Base-by-base conservation (phyloP, 2,113 vertebrate species). In the Peromyscus leucopus region DNA sequence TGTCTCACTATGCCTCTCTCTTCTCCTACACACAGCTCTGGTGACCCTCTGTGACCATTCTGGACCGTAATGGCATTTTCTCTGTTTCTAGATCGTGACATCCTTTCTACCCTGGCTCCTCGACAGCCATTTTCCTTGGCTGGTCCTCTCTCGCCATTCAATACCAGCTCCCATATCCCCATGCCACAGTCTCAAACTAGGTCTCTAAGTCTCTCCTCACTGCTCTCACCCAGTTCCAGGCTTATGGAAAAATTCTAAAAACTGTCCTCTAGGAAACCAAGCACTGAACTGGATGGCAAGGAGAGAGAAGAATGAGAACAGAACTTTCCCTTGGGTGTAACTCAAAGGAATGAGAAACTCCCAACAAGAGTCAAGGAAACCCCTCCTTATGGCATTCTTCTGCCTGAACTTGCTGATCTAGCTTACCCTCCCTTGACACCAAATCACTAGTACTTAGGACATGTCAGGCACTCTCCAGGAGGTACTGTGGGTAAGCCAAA, bases 341-440 rank as follows among this genome's bases (percentile, higher is more conserved):
- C 61, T 69, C 76, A 78, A 85, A 90, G 51, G 65, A 88, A 82
- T 91, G 31, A 94, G 76, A 92, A 76, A 39, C 61, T 93, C 65
- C 39, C 51, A 9, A 48, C 33, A 86, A 65, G 91, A 89, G 15
- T 78, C 72, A 57, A 95, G 67, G 92, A 88, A 95, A 76, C 46
- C 16, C 88, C 31, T 57, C 63, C 69, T 94, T 31, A 2, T 7
- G 16, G 31, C 46, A 19, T 74, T 69, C 63, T 92, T 80, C 48
- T 88, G 2, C n/a, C 84, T 87, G 65, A 90, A 92, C 31, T 21
- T 51, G 11, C 55, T 51, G 55, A 91, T 96, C 65, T 92, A 3
- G 75, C 82, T 86, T 79, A 72, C 21, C 16, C 7, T 85, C 63
- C 57, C 69, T 90, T 55, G 19, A 28, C 17, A 39, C 67, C 46